Base-by-base conservation (phyloP, 2,113 vertebrate species). In the Cyphomyrus plagiostoma region DNA sequence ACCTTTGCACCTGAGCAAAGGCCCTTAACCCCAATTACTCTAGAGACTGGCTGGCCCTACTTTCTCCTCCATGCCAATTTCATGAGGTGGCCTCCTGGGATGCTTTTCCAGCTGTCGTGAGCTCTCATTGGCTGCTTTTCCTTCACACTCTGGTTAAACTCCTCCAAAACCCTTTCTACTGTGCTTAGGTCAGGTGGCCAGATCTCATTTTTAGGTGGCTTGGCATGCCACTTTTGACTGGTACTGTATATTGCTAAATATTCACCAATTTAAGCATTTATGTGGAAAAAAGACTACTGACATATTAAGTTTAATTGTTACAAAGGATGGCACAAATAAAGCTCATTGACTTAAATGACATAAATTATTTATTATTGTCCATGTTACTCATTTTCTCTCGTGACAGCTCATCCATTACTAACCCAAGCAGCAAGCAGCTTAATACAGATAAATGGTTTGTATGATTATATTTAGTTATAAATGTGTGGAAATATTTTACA, bases 331-430 rank as follows among this genome's bases (percentile, higher is more conserved):
- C 62, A 80, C 70, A 80, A 42, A 42, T 35, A 80, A 80, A 80
- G 15, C 35, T 80, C 74, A 19, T 8, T 42, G 30, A 80, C 30
- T 42, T 42, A 84, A 84, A 84, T 84, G 45, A 84, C 82, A 80
- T 52, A 82, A 82, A 26, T n/a, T 89, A 21, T 89, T 89, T 89
- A 89, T 89, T 89, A 80, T 82, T 52, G 23, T 48, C 82, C 74
- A 77, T 39, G 74, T 80, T 74, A 82, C 66, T 80, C 9, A 8
- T 30, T n/a, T 89, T 80, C 70, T 88, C 66, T 82, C 26, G 2
- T 50, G 30, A 30, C 70, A 82, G n/a, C 70, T 74, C 88, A 89
- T 49, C 19, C 48, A 53, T 17, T 52, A 86, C 85, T 35, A 50
- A 53, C 49, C 49, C 15, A 86, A 49, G 85, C n/a, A 30, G 49